phyloP scores from a whole-genome alignment of 2,888 invertebrate species.

The Pegoplata infirma region DNA sequence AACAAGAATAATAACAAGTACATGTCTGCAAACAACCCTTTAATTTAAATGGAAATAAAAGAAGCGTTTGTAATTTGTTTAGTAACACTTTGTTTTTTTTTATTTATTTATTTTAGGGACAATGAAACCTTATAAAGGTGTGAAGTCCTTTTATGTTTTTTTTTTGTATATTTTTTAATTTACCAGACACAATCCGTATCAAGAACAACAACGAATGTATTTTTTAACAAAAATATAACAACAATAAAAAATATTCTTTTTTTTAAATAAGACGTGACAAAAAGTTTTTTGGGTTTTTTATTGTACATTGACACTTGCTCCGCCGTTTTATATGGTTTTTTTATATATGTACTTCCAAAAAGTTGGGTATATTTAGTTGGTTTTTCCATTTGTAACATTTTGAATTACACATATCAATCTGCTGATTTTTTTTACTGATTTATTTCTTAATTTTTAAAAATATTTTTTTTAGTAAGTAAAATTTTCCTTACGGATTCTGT shows the following conservation, averaged over 20 bases:
- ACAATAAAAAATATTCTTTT: slow-evolving; percentile 43
- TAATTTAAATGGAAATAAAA: slow-evolving; percentile 24
- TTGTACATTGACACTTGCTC: slow-evolving; percentile 58
- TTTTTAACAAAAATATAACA: slow-evolving; percentile 4
- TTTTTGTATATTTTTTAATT: slow-evolving; percentile 27
- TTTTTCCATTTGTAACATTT: too few relatives aligned
- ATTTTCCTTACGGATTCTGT: too few relatives aligned
- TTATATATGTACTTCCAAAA: too few relatives aligned
- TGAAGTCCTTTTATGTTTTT: slow-evolving; percentile 56
- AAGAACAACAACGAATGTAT: slow-evolving; percentile 11
- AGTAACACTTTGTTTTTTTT: slow-evolving; percentile 47
- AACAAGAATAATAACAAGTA: background rate
- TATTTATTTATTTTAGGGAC: slow-evolving; percentile 19
- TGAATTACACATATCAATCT: too few relatives aligned
- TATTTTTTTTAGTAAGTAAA: too few relatives aligned
- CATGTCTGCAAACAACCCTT: slow-evolving; percentile 30
- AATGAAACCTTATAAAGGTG: slow-evolving; percentile 64
- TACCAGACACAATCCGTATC: slow-evolving; percentile 35
- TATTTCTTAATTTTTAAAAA: too few relatives aligned
- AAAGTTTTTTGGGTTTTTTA: slow-evolving; percentile 46
- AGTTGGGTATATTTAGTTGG: too few relatives aligned
- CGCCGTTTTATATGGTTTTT: slow-evolving; percentile 54
- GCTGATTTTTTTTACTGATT: too few relatives aligned
- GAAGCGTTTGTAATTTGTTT: slow-evolving; percentile 55
- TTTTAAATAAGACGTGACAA: slow-evolving; percentile 57